Base-by-base conservation (phyloP, 92 coral and sea anemone species). In the Porites cylindrica region DNA sequence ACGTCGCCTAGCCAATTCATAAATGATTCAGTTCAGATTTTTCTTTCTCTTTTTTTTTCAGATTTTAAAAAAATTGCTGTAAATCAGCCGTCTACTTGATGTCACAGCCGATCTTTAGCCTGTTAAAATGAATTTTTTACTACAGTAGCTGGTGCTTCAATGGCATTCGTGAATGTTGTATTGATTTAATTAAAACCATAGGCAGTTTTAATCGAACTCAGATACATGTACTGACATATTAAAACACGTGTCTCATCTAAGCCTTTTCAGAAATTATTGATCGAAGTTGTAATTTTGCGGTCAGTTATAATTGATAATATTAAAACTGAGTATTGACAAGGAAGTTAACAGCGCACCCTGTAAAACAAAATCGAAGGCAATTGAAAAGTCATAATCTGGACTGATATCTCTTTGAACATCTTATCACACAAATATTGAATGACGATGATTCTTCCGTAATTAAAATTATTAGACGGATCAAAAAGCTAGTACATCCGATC, bases 201-300 rank as follows among this genome's bases (percentile, higher is more conserved):
- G 61, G 61, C 16, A 56, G 13, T 6, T 68, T 68, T 13, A 68
- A 68, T 21, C 71, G 16, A 14, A 14, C 61, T 38, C 47, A 38
- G 47, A 38, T 38, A 38, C 23, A 21, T 21, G 23, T 21, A 38
- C 61, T 10, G 61, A 10, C 19, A 18, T 4, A 7, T 62, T 16
- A 10, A 60, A 77, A 14, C 69, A 10, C 61, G 81, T 16, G 26
- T 29, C 17, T 11, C 18, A 76, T 76, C 47, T 32, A 14, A 20
- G 52, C 71, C 72, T 18, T 23, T 76, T 76, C 59, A 76, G 59
- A 58, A 56, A 53, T 56, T 38, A 76, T 21, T 76, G 54, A 76
- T 58, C 47, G 66, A 10, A n/a, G 26, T 75, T 76, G 16, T 56
- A 56, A 56, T 56, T 56, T 56, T 70, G 75, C 17, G 12, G 75